phyloP scores from a whole-genome alignment of 1,140 invertebrate species.

The Zaprionus vittiger region DNA sequence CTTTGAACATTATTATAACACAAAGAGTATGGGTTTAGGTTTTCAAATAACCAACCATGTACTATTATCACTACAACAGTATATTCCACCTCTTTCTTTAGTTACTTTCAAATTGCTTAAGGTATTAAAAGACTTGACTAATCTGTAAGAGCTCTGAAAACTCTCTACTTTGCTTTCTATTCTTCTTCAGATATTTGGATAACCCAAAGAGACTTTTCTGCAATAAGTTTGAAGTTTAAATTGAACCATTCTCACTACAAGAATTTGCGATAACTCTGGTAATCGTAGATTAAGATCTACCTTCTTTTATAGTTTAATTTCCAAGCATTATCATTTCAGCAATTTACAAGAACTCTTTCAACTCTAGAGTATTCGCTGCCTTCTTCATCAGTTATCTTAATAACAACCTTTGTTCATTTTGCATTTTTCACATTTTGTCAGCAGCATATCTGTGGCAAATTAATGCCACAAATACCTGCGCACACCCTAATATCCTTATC shows the following conservation, averaged over 20 bases:
- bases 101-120: background rate
- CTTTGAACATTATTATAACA: no score
- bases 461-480: background rate
- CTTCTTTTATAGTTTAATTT: no score
- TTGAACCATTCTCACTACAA: background rate
- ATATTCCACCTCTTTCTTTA: no score
- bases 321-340: background rate
- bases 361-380: background rate
- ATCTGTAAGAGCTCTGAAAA: no score
- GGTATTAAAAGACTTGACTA: background rate
- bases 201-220: background rate
- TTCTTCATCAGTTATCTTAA: background rate
- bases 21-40: no score
- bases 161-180: no score
- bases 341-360: background rate
- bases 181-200: no score
- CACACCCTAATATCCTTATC: constrained; percentile 12
- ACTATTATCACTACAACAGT: no score
- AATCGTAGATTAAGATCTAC: background rate
- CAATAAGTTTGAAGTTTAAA: background rate
- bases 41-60: no score
- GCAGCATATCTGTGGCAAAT: background rate
- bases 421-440: background rate
- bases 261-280: background rate
- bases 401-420: background rate